Percentiles rank a stretch among this genome's conserved stretches.
Evolutionary conservation across 2,888 invertebrate species (phyloP).

Genomic region (Vesta saturnalis): DNA sequence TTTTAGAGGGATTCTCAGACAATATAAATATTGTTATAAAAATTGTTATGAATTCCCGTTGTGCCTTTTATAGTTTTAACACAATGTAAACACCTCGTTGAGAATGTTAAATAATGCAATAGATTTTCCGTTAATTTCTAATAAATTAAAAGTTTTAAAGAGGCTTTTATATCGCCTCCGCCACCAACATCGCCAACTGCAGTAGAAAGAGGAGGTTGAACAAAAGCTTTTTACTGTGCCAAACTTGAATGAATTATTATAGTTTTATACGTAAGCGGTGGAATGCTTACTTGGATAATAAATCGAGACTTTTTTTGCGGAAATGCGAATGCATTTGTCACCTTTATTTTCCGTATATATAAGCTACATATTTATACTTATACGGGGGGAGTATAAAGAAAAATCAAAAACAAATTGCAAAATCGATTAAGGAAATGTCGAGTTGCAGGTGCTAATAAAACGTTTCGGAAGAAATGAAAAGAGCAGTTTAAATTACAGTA

Average conservation of each 20-base stretch:
- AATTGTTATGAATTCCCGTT: neutral
- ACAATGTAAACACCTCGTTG: constrained; percentile 4
- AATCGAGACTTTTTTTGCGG: constrained; percentile 53
- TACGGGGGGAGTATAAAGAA: neutral
- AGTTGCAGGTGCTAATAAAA: constrained; percentile 18
- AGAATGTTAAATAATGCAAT: neutral
- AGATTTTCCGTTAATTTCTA: constrained; percentile 20
- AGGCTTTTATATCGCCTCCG: constrained; percentile 19
- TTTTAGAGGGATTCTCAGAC: constrained; percentile 23
- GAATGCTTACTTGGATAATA: constrained; percentile 53
- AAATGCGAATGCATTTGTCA: constrained; percentile 55
- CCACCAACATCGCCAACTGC: too few species aligned
- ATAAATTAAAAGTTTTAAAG: constrained; percentile 21
- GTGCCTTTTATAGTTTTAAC: neutral
- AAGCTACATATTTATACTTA: constrained; percentile 34
- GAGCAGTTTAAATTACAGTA: constrained; percentile 44
- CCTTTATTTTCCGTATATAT: constrained; percentile 49
- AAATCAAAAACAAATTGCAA: neutral
- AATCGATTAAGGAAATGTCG: constrained; percentile 18
- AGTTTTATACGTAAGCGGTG: constrained; percentile 43
- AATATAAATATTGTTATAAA: constrained; percentile 13
- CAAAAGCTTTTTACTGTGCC: constrained; percentile 47
- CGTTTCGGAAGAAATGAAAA: constrained; percentile 31
- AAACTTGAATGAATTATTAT: constrained; percentile 51
- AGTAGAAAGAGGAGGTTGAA: constrained; percentile 24